Percentiles rank a stretch among this genome's conserved stretches.
These are phyloP conservation scores for Danio tinwini DNA, from an alignment of 2,797 vertebrate genomes.

Conservation along the genomic window DNA sequence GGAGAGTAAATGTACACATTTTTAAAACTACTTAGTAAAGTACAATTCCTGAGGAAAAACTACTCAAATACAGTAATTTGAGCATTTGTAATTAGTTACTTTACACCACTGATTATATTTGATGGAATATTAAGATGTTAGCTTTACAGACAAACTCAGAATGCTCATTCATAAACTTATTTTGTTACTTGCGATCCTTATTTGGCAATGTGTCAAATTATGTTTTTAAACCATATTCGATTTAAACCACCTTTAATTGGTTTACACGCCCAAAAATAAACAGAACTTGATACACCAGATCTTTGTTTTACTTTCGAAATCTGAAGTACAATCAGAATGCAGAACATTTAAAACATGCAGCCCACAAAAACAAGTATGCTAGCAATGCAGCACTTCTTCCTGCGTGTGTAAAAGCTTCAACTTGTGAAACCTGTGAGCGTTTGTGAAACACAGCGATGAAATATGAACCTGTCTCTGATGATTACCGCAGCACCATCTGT, in stretches of 20 bases:
- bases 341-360: background rate
- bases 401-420: background rate
- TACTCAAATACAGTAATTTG: too few relatives aligned
- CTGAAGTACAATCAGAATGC: conserved; percentile 1
- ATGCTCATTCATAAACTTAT: too few relatives aligned
- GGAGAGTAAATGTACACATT: too few relatives aligned
- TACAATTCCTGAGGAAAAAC: too few relatives aligned
- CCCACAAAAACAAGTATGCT: conserved; percentile 7
- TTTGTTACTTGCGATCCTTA: too few relatives aligned
- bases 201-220: too few relatives aligned
- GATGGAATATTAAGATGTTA: too few relatives aligned
- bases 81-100: too few relatives aligned
- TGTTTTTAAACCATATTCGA: too few relatives aligned
- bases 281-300: background rate
- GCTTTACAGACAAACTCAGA: too few relatives aligned
- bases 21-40: too few relatives aligned
- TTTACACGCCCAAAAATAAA: background rate
- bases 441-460: conserved; percentile 7
- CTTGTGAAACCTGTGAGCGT: conserved; percentile 23
- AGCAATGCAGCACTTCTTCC: background rate
- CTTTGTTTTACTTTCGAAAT: background rate
- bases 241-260: background rate
- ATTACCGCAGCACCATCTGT: conserved; percentile 52
- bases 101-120: too few relatives aligned
- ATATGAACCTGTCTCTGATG: conserved; percentile 36